A percentile compares a stretch with the other conserved stretches of the same genome.
Evolutionary conservation across 2,113 vertebrate species (phyloP).

Genomic region (Heteronetta atricapilla): DNA sequence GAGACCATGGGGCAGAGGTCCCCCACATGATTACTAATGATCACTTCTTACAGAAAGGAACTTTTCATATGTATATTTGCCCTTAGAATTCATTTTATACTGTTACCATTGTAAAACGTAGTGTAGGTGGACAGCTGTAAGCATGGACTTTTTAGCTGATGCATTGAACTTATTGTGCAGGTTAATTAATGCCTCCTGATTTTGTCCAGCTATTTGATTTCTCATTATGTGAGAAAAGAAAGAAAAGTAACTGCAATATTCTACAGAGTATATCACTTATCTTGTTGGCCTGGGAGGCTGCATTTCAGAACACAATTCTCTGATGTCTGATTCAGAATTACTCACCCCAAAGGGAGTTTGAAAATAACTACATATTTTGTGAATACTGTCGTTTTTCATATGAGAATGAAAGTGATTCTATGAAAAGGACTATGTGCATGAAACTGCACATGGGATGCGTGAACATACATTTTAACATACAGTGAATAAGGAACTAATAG

Average conservation of each 20-base stretch:
- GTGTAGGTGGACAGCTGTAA: neutral
- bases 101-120: neutral
- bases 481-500: neutral
- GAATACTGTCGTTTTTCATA: neutral
- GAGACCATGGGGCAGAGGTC: neutral
- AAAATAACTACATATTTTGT: slow-evolving; percentile 6
- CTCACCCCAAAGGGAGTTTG: neutral
- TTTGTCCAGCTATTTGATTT: neutral
- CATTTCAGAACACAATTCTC: slow-evolving; percentile 42
- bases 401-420: neutral
- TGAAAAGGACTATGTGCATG: neutral
- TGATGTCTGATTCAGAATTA: slow-evolving; percentile 35
- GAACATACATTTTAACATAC: neutral
- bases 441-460: neutral
- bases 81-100: neutral
- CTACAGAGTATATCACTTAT: slow-evolving; percentile 8
- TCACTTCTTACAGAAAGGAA: neutral
- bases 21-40: neutral
- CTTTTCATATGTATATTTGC: neutral
- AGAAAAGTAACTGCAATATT: slow-evolving; percentile 18
- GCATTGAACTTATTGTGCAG: neutral
- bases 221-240: neutral
- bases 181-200: neutral
- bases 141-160: neutral
- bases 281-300: neutral